phyloP scores from a whole-genome alignment of 2,113 vertebrate genomes.

The Mionectes macconnelli region DNA sequence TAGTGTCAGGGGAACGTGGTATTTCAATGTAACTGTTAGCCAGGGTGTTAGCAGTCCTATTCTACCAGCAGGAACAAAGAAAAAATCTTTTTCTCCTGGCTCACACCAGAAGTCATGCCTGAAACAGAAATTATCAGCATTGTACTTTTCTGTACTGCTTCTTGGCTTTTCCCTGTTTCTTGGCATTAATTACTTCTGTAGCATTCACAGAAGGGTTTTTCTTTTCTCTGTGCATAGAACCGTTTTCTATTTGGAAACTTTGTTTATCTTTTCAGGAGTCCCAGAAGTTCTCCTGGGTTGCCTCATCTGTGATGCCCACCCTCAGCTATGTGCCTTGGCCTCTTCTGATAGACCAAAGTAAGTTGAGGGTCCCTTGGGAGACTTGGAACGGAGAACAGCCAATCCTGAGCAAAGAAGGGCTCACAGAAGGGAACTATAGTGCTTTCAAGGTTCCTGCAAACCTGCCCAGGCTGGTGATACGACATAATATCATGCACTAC shows the following conservation, averaged over 20 bases:
- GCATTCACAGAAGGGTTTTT: background rate
- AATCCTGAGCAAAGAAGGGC: background rate
- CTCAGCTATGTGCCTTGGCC: background rate
- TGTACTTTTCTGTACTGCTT: background rate
- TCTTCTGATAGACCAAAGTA: background rate
- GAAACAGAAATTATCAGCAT: background rate
- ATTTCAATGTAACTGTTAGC: background rate
- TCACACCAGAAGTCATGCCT: background rate
- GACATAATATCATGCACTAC: background rate
- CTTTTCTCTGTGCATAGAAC: background rate
- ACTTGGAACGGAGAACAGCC: background rate
- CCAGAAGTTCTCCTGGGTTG: background rate
- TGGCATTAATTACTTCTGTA: background rate
- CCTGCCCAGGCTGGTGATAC: background rate
- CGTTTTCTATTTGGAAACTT: background rate
- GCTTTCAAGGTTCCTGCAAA: background rate
- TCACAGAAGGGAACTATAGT: background rate
- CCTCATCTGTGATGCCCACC: background rate
- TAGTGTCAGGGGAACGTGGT: fast-evolving
- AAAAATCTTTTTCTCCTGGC: background rate
- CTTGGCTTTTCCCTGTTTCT: background rate
- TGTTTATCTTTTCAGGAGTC: background rate
- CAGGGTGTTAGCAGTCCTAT: background rate
- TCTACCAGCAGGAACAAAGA: background rate
- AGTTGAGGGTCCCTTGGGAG: background rate